Conservation (phyloP, 2,888 invertebrate genomes). For the Arenicola marina region DNA sequence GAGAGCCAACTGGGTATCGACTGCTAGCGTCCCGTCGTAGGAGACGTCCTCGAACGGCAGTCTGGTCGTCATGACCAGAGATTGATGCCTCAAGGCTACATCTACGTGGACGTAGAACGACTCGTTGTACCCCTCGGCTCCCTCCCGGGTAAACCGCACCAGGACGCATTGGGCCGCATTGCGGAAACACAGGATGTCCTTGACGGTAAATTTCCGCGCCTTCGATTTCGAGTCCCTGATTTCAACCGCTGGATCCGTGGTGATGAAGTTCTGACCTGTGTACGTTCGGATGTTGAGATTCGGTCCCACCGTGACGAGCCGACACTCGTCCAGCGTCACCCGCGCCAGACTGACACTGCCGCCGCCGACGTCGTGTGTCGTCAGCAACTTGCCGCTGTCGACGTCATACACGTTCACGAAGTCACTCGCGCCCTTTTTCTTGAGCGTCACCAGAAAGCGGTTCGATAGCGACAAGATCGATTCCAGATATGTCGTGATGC, state of each 20-base stretch:
- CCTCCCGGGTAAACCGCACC: no score
- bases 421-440: background rate
- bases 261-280: background rate
- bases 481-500: no score
- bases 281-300: background rate
- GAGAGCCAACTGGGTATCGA: slow-evolving; percentile 2
- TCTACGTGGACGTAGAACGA: background rate
- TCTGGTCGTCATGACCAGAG: background rate
- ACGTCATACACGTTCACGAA: background rate
- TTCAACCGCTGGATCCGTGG: no score
- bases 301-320: background rate
- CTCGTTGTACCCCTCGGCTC: no score
- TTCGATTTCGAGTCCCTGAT: no score
- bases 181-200: no score
- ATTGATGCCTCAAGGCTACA: background rate
- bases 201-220: no score
- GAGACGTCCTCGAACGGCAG: background rate
- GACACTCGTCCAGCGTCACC: background rate
- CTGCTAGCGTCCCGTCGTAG: background rate
- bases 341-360: background rate
- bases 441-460: background rate
- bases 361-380: background rate
- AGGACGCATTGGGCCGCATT: no score
- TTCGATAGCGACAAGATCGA: background rate
- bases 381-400: background rate